Base-by-base conservation (phyloP, 2,888 invertebrate genomes). In the Chrysolina americana region DNA sequence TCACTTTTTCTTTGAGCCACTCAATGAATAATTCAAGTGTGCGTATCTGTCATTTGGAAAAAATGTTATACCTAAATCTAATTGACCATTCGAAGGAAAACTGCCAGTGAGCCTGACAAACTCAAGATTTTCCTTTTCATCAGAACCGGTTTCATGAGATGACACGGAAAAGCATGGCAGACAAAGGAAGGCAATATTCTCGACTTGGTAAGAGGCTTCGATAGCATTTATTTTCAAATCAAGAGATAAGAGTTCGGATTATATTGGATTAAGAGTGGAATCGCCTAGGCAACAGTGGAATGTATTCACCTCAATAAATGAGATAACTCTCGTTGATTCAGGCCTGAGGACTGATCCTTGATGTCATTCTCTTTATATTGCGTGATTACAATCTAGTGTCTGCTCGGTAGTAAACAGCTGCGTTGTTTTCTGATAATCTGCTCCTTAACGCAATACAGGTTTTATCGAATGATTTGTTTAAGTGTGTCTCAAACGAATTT, bases 231-330 rank as follows among this genome's bases (percentile, higher is more conserved):
- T 19, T 53, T 5, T 11, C 53, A 53, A 53, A 19, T 19, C 23
- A 53, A 53, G 11, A 53, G 53, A 53, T 53, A 53, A 21, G 21
- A 21, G 21, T 19, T 11, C 19, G 11, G 53, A 53, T 53, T 53
- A 53, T 13, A 21, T 53, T 53, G 53, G 53, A 19, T 53, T 5
- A 53, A 53, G 53, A 9, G 21, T 21, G 53, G 21, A 21, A 53
- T 53, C 21, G 19, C 4, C 19, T 53, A 19, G 53, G 53, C 53
- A 53, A 19, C 21, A 53, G 53, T 21, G 21, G 13, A 53, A 53
- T 53, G 53, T 53, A 53, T 53, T 53, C 21, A 48, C 13, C 19
- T 53, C 53, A 21, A 53, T 53, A 21, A 21, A 53, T 53, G 53
- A 23, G 13, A 15, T 15, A 15, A 19, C 19, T 21, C 53, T 53